These are phyloP conservation scores for Microtus montanus DNA, from an alignment of 2,113 vertebrate species.

Conservation along the genomic window DNA sequence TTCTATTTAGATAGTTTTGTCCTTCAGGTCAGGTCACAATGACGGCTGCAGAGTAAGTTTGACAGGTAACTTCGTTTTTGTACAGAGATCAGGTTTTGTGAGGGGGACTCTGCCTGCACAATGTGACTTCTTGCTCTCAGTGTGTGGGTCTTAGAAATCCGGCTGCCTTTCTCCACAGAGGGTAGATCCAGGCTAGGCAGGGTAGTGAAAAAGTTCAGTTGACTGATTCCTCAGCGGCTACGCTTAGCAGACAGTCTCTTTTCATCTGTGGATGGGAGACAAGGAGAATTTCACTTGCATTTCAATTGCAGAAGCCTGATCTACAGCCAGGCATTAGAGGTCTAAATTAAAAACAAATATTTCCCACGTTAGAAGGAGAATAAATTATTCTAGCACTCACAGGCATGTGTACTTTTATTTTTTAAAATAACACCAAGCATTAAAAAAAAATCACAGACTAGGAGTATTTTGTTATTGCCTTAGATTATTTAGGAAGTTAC, in stretches of 20 bases:
- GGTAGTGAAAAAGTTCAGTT: not conserved
- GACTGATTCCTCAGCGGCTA: not conserved
- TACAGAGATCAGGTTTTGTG: not conserved
- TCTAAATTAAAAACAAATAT: slow-evolving; percentile 72
- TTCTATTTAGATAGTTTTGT: not conserved
- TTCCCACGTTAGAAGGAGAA: slow-evolving; percentile 67
- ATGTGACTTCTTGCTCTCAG: not conserved
- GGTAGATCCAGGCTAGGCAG: not conserved
- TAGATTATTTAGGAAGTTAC: slow-evolving; percentile 77
- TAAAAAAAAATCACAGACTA: not conserved
- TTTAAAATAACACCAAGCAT: not conserved
- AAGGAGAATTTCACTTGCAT: slow-evolving; percentile 59
- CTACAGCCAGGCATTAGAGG: not conserved
- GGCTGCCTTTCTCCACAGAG: not conserved
- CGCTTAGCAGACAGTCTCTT: slow-evolving; percentile 2
- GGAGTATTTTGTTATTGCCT: slow-evolving; percentile 64
- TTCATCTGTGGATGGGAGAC: slow-evolving; percentile 43
- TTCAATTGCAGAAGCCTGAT: slow-evolving; percentile 67
- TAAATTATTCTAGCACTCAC: slow-evolving; percentile 77
- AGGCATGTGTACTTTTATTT: slow-evolving; percentile 41
- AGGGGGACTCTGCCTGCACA: not conserved
- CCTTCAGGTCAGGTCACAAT: slow-evolving; percentile 12
- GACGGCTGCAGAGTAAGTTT: not conserved
- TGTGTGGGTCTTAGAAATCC: not conserved
- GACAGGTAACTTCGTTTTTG: not conserved